Evolutionary conservation across 2,888 invertebrate species (phyloP).

Genomic region (Tetramorium bicarinatum): DNA sequence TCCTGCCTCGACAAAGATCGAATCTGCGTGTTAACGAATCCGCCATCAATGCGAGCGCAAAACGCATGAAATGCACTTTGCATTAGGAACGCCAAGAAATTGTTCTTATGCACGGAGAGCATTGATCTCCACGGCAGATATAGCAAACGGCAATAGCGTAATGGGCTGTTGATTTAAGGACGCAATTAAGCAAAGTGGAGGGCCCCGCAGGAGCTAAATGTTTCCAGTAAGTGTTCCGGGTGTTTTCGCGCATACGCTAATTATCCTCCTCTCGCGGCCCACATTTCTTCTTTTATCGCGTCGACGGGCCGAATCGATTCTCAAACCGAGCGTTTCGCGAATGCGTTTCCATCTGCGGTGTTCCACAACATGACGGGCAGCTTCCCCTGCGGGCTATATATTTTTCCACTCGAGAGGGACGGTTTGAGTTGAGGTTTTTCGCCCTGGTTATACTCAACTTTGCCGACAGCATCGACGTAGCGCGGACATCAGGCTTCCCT

Average conservation of each 20-base stretch:
- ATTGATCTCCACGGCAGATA: slow-evolving; percentile 68
- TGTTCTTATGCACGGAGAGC: slow-evolving; percentile 59
- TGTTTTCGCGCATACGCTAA: slow-evolving; percentile 77
- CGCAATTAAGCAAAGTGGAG: slow-evolving; percentile 77
- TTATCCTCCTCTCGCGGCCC: slow-evolving; percentile 62
- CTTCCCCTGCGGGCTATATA: slow-evolving; percentile 33
- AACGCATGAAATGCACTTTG: slow-evolving; percentile 69
- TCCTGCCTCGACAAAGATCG: neutral
- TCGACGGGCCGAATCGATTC: slow-evolving; percentile 64
- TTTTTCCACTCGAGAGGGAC: slow-evolving; percentile 36
- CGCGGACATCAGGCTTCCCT: slow-evolving; percentile 36
- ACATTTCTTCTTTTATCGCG: slow-evolving; percentile 58
- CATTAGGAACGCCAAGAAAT: slow-evolving; percentile 62
- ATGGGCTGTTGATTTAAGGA: slow-evolving; percentile 77
- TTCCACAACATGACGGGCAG: slow-evolving; percentile 14
- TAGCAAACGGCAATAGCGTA: slow-evolving; percentile 74
- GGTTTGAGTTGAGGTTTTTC: slow-evolving; percentile 10
- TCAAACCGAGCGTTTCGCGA: slow-evolving; percentile 45
- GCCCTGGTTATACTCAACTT: neutral
- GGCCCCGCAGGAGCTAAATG: slow-evolving; percentile 72
- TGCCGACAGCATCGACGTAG: neutral
- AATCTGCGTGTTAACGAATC: neutral
- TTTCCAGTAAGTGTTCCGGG: slow-evolving; percentile 65
- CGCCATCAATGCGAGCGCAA: slow-evolving; percentile 44
- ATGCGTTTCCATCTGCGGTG: neutral